Conservation (phyloP, 2,888 invertebrate genomes). For the Pseudeuparius sepicola region DNA sequence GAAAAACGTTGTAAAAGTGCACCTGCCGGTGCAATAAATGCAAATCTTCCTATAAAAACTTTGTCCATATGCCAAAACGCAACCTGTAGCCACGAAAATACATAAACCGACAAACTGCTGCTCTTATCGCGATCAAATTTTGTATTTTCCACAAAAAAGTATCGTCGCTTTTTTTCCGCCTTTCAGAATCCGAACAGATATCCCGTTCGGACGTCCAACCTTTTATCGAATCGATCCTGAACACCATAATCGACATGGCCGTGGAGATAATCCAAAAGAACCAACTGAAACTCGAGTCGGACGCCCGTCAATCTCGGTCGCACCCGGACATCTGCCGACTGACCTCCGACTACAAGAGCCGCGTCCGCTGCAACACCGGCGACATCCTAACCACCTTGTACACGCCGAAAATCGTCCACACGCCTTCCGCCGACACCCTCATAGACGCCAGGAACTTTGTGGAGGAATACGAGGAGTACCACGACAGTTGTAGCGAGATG, state of each 20-base stretch:
- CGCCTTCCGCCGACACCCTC: conserved; percentile 31
- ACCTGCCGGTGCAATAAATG: no score
- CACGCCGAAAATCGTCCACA: conserved; percentile 31
- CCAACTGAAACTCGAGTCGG: conserved; percentile 23
- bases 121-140: no score
- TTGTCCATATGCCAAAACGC: no score
- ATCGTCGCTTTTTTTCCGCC: no score
- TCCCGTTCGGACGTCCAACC: conserved; percentile 26
- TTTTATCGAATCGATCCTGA: conserved; percentile 29
- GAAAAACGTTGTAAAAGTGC: no score
- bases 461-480: conserved; percentile 39
- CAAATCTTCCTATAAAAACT: no score
- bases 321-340: conserved; percentile 14
- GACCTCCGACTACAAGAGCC: conserved; percentile 22
- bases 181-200: no score
- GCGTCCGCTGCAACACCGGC: conserved; percentile 30
- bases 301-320: conserved; percentile 2
- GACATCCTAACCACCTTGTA: conserved; percentile 30
- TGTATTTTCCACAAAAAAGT: no score
- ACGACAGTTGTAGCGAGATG: conserved; percentile 37
- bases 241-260: conserved; percentile 33
- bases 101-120: no score
- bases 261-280: conserved; percentile 31
- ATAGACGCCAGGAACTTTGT: conserved; percentile 37
- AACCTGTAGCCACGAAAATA: no score